phyloP scores from a whole-genome alignment of 37 sponge, comb jelly and placozoan genomes.

The Crambe crambe region DNA sequence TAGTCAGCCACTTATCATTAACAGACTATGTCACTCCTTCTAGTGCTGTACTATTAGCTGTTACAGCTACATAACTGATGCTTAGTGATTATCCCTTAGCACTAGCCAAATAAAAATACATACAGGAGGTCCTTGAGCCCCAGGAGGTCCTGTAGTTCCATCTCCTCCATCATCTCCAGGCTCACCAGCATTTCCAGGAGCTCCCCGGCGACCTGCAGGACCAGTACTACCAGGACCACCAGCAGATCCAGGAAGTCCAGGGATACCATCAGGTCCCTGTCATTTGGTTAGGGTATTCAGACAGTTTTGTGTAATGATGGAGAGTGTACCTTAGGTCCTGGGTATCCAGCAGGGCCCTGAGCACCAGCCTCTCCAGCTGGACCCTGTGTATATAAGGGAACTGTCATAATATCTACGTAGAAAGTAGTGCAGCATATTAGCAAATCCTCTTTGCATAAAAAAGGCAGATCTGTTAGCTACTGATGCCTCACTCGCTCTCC shows the following conservation, averaged over 20 bases:
- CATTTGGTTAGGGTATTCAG: not conserved
- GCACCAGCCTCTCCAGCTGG: slow-evolving; percentile 33
- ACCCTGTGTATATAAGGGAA: not conserved
- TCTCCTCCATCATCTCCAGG: slow-evolving; percentile 52
- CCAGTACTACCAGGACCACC: slow-evolving; percentile 50
- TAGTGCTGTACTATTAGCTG: no score
- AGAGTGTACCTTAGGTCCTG: slow-evolving; percentile 3
- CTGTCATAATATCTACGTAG: no score
- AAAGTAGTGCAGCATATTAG: no score
- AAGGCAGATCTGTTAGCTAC: no score
- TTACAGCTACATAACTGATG: no score
- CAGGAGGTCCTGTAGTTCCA: slow-evolving; percentile 51
- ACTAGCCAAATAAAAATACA: no score
- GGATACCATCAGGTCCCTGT: slow-evolving; percentile 53
- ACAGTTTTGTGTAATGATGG: not conserved
- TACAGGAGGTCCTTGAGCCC: slow-evolving; percentile 62
- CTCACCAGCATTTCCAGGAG: slow-evolving; percentile 45
- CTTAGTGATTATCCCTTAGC: no score
- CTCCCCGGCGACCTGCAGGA: slow-evolving; percentile 35
- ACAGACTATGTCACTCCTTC: no score
- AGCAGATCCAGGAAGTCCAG: slow-evolving; percentile 52
- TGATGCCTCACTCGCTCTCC: slow-evolving; percentile 55
- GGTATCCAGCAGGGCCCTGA: slow-evolving; percentile 18
- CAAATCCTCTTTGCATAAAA: no score
- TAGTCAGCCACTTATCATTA: no score